Percentiles rank a stretch among this genome's conserved stretches.
phyloP scores from a whole-genome alignment of 35 echinoderm and acorn worm genomes.

The Diadema setosum region DNA sequence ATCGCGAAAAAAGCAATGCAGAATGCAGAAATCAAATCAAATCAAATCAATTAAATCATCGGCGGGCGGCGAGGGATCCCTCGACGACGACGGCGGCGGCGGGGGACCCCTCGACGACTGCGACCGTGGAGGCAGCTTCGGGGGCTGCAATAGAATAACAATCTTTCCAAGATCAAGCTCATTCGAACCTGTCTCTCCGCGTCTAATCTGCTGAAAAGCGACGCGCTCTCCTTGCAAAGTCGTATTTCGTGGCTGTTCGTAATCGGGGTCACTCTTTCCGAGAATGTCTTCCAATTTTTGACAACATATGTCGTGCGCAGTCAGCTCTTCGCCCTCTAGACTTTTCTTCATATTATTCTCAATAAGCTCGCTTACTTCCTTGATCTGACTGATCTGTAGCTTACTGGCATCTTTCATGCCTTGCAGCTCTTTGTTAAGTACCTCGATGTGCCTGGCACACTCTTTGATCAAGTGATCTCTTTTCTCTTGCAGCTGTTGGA shows the following conservation, averaged over 20 bases:
- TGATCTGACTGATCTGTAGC: not conserved
- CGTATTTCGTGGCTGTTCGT: not conserved
- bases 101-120: too few species aligned
- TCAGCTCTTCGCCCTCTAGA: not conserved
- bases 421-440: not conserved
- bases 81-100: too few species aligned
- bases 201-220: not conserved
- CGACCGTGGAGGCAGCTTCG: too few species aligned
- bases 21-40: too few species aligned
- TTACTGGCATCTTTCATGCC: not conserved
- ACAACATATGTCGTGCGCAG: not conserved
- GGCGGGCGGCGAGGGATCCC: too few species aligned
- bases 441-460: not conserved
- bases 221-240: not conserved
- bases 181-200: not conserved
- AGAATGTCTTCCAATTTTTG: not conserved
- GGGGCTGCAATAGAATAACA: too few species aligned
- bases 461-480: not conserved
- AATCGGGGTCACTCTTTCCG: not conserved
- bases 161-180: not conserved
- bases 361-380: not conserved
- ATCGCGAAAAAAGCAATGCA: too few species aligned
- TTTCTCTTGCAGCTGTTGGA: not conserved
- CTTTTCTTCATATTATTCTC: not conserved
- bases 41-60: too few species aligned